A percentile compares a stretch with the other conserved stretches of the same genome.
phyloP scores from a whole-genome alignment of 1,140 invertebrate species.

The Neoseiulus cucumeris region DNA sequence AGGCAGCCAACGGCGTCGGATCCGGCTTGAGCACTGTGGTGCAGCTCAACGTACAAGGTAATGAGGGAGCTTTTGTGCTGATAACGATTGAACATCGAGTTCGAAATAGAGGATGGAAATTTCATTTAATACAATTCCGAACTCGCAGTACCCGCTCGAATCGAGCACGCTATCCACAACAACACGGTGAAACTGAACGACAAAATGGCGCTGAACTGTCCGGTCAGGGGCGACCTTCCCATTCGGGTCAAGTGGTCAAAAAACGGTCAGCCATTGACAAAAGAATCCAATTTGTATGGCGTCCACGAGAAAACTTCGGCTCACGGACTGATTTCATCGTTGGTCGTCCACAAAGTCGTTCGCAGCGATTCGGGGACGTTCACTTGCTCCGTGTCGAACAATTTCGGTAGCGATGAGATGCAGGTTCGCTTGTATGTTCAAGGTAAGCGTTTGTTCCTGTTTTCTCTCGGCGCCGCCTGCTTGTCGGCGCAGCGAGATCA shows the following conservation, averaged over 20 bases:
- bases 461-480: too few species aligned
- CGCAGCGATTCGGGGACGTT: conserved; percentile 19
- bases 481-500: too few species aligned
- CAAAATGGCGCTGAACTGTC: conserved; percentile 9
- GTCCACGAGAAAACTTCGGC: conserved; percentile 12
- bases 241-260: conserved; percentile 21
- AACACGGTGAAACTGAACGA: background rate
- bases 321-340: background rate
- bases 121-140: too few species aligned
- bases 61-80: too few species aligned
- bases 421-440: conserved; percentile 24
- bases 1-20: conserved; percentile 30
- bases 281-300: conserved; percentile 9
- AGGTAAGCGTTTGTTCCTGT: conserved; percentile 22
- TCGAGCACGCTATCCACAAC: conserved; percentile 8
- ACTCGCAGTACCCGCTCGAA: conserved; percentile 4
- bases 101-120: too few species aligned
- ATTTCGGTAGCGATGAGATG: conserved; percentile 25
- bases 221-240: conserved; percentile 22
- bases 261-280: conserved; percentile 14
- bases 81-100: conserved; percentile 14
- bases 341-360: conserved; percentile 8
- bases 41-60: conserved; percentile 28
- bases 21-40: conserved; percentile 30
- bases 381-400: conserved; percentile 25